Percentiles rank a stretch among this genome's conserved stretches.
phyloP scores from a whole-genome alignment of 2,113 vertebrate species.

The Rhynchopsitta pachyrhyncha region DNA sequence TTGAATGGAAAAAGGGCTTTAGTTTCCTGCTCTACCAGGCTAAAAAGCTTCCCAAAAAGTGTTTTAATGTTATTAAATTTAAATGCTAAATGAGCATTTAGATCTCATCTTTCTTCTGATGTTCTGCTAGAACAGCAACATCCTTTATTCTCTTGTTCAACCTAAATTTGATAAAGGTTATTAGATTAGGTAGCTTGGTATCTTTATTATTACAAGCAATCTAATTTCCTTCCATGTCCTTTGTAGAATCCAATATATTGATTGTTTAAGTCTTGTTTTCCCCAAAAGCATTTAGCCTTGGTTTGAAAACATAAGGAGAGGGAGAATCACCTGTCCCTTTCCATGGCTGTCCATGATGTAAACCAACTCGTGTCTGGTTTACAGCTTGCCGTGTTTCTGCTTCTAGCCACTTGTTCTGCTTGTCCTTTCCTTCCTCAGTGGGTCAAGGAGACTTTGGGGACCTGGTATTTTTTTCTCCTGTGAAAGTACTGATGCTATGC shows the following conservation, averaged over 20 bases:
- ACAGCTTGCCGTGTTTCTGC: neutral
- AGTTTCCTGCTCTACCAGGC: neutral
- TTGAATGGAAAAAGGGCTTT: neutral
- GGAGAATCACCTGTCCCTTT: neutral
- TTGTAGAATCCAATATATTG: neutral
- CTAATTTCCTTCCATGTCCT: neutral
- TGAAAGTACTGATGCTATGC: neutral
- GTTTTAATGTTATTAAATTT: neutral
- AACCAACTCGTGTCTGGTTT: fast-evolving
- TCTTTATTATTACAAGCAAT: neutral
- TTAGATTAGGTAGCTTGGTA: neutral
- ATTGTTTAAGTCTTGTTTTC: neutral
- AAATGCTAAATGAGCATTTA: neutral
- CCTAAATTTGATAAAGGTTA: neutral
- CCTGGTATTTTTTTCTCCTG: neutral
- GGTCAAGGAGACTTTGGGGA: neutral
- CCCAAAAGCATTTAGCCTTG: neutral
- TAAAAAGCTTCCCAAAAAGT: neutral
- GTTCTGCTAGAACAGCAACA: neutral
- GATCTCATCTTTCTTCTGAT: neutral
- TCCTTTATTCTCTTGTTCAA: neutral
- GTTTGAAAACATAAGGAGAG: neutral
- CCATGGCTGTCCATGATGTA: neutral
- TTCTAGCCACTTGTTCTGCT: neutral
- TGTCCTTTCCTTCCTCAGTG: neutral